phyloP scores from a whole-genome alignment of 2,113 vertebrate genomes.

The Actenoides lindsayi region DNA sequence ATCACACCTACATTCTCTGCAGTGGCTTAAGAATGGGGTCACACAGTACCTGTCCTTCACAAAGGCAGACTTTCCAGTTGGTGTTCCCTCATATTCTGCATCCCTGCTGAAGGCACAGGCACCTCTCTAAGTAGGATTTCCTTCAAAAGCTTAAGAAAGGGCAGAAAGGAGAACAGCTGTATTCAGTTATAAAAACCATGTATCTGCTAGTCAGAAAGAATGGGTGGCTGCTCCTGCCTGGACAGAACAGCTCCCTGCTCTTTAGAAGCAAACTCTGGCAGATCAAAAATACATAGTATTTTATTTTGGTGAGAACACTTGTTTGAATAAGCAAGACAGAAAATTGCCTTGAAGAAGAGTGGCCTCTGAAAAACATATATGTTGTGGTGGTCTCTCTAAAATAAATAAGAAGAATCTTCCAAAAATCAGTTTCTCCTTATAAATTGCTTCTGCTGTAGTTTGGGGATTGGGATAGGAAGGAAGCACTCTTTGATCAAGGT shows the following conservation, averaged over 20 bases:
- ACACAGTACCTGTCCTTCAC: not conserved
- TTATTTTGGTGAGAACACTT: not conserved
- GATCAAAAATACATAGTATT: not conserved
- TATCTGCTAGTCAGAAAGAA: constrained; percentile 2
- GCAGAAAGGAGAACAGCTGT: constrained; percentile 4
- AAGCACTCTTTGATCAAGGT: not conserved
- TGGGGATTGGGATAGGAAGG: not conserved
- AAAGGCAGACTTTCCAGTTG: not conserved
- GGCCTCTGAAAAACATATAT: not conserved
- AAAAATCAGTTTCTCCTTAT: not conserved
- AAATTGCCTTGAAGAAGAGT: not conserved
- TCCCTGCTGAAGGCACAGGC: not conserved
- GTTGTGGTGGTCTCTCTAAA: not conserved
- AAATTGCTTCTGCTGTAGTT: not conserved
- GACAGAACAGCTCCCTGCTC: not conserved
- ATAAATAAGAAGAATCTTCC: not conserved
- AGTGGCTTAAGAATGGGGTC: not conserved
- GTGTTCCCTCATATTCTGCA: not conserved
- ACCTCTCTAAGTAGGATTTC: not conserved
- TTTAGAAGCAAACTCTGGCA: not conserved
- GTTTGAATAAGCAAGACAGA: not conserved
- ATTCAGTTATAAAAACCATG: constrained; percentile 2
- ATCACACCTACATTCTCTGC: not conserved
- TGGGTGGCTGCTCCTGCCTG: not conserved
- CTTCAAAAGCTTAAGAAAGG: constrained; percentile 1